Evolutionary conservation across 1,140 invertebrate species (phyloP), one percentile per base, ranked within the genome.

Genomic region (Conopomorpha cramerella): DNA sequence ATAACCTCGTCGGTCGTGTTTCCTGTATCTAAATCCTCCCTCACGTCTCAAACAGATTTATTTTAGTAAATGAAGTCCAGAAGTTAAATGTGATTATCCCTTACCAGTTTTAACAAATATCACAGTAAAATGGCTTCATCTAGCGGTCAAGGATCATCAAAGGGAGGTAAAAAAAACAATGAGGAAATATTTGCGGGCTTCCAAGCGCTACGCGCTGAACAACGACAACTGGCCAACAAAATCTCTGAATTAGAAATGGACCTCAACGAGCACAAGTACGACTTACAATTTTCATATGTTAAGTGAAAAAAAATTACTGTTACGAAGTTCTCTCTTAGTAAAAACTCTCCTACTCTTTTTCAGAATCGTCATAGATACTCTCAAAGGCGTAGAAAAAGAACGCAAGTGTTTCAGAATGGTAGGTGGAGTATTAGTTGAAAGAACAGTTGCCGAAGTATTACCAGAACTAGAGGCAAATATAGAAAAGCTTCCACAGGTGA

Each of bases 381-480:
- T 99, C 28, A 89, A 94, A 76, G 87, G 88, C 34, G 88, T 96
- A 2, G 89, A 94, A 50, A 84, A 82, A 13, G 84, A 87, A 30
- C 84, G 94, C 50, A 96, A 93, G 71, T 98, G 95, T 71, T 98
- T 91, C 61, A 84, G 94, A 55, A 87, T 97, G 82, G 87, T 98
- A 44, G 95, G 95, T 19, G 95, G 95, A 10, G 88, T 98, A 30
- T 78, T 98, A 27, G 93, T 95, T 46, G 94, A 98, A 78, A 81
- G 91, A 48, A 95, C 90, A 14, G 95, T 98, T 0, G 89, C 88
- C 59, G 93, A 96, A 46, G 90, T 98, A 12, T 67, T 96, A 47
- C 95, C 95, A 15, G 87, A 88, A 36, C 77, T 98, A 35, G 71
- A 84, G 29, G 82, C 83, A 37, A 98, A 96, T 66, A 86, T 85